Conservation (phyloP, 2,797 vertebrate species). For the Sebastes hubbsi region DNA sequence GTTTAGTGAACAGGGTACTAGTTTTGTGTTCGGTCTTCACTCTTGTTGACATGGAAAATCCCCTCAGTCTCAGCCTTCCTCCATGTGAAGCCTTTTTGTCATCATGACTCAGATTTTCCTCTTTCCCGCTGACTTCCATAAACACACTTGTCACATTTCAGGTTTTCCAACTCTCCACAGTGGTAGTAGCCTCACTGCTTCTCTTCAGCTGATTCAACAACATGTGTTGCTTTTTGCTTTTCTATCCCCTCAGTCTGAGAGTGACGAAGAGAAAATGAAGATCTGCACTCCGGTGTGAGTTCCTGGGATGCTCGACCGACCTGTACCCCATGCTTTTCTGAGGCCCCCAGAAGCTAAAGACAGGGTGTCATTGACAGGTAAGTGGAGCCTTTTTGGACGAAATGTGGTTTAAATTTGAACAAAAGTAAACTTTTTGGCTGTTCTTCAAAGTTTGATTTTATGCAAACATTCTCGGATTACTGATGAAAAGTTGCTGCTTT, state of each 20-base stretch:
- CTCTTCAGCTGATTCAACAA: slow-evolving; percentile 52
- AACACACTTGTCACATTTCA: slow-evolving; percentile 70
- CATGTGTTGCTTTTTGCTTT: slow-evolving; percentile 11
- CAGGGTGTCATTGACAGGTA: slow-evolving; percentile 67
- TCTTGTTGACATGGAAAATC: slow-evolving; percentile 69
- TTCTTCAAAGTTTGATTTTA: neutral
- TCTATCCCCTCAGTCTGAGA: slow-evolving; percentile 27
- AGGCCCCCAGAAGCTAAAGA: slow-evolving; percentile 65
- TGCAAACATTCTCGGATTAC: slow-evolving; percentile 10
- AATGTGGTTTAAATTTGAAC: slow-evolving; percentile 10
- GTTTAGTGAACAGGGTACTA: slow-evolving; percentile 16
- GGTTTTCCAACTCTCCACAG: slow-evolving; percentile 55
- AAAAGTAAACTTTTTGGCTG: neutral
- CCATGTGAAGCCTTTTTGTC: slow-evolving; percentile 29
- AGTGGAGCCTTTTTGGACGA: neutral
- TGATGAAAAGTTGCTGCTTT: neutral
- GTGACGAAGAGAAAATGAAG: slow-evolving; percentile 20
- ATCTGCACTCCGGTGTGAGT: slow-evolving; percentile 35
- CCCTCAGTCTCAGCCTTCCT: slow-evolving; percentile 50
- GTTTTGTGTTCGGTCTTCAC: slow-evolving; percentile 9
- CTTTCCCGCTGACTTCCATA: slow-evolving; percentile 58
- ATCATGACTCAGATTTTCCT: slow-evolving; percentile 76
- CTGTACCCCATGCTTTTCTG: slow-evolving; percentile 42
- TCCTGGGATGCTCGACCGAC: slow-evolving; percentile 57
- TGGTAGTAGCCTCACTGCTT: slow-evolving; percentile 13